Conservation (phyloP, 1,140 invertebrate species). For the Samia ricini region DNA sequence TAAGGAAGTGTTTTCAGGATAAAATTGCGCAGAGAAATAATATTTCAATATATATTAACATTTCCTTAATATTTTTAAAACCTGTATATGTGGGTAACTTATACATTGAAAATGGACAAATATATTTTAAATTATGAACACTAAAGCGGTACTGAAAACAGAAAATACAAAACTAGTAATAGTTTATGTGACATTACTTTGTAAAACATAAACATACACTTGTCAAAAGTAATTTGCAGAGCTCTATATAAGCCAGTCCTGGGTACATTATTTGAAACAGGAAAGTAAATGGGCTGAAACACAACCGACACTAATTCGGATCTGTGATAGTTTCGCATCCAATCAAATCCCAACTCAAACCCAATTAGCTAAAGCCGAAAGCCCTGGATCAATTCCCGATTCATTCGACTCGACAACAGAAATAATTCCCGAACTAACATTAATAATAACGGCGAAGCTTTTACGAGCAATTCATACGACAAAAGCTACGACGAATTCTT, state of each 20-base stretch:
- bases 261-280: neutral
- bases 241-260: neutral
- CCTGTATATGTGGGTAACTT: too few relatives aligned
- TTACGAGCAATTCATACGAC: constrained; percentile 9
- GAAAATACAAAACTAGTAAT: neutral
- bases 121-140: too few relatives aligned
- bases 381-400: neutral
- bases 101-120: too few relatives aligned
- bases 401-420: constrained; percentile 2
- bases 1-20: too few relatives aligned
- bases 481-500: constrained; percentile 5
- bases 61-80: too few relatives aligned
- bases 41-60: too few relatives aligned
- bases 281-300: neutral
- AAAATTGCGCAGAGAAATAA: too few relatives aligned
- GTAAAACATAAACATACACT: neutral
- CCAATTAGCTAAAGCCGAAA: neutral
- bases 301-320: neutral
- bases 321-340: neutral
- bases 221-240: neutral
- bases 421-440: constrained; percentile 7
- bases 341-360: neutral
- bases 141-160: neutral
- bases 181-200: neutral
- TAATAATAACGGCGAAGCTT: constrained; percentile 12